Evolutionary conservation across 2,113 vertebrate species (phyloP), one percentile per base, ranked within the genome.

Genomic region (Ceyx margarethae): DNA sequence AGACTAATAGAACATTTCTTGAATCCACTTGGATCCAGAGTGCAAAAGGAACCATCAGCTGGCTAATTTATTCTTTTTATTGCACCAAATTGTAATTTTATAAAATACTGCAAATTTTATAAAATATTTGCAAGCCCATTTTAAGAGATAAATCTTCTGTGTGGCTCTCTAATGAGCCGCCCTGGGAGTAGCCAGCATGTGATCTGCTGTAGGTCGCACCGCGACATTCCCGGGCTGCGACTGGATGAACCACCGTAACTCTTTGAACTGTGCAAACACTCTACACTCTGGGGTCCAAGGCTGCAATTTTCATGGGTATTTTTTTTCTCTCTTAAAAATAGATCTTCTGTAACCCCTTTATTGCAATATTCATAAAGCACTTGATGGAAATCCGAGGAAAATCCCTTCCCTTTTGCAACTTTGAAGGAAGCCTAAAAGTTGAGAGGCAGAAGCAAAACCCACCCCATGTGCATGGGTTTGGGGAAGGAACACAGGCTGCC

Each of bases 101-200:
- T 96, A 92, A 96, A 96, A 96, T 95, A 93, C 58, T 80, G 91
- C 94, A 96, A 95, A 95, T 94, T 96, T 94, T 94, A 96, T 96
- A 96, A 96, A 96, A 95, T 96, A 92, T 96, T 96, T 95, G 95
- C 89, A 56, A 92, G 93, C 92, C 92, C 89, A 74, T 95, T 96
- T 96, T 96, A 68, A 85, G 94, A 92, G 89, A 93, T 95, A 96
- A 94, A 96, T 94, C 94, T 91, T 93, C 51, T 64, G 85, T 71
- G 87, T 89, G 94, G 91, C 96, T 95, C 90, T 93, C 91, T 96
- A 94, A 94, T 94, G 92, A 96, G 94, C 82, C 87, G 48, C 85
- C 89, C 87, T 94, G 89, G 93, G 96, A 94, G 91, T 1, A 95
- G 92, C 64, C 2, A 0, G 87, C 91, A 82, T 91, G 93, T 93